Evolutionary conservation across 2,797 vertebrate genomes (phyloP).

Genomic region (Microctenopoma lineatum): DNA sequence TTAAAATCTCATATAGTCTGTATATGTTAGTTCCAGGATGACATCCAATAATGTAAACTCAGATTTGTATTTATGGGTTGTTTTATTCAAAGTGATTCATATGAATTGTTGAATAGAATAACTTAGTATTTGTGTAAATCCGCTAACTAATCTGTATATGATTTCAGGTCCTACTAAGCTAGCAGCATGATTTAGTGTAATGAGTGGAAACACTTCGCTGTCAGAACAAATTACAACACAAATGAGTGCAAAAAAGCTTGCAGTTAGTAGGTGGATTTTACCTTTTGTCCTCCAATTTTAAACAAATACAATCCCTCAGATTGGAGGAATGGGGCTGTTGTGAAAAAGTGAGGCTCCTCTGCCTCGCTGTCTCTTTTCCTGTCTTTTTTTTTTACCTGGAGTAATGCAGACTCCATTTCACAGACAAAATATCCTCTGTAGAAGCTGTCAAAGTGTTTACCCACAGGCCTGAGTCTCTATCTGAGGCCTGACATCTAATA

Average conservation of each 20-base stretch:
- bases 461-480: slow-evolving; percentile 84
- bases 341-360: slow-evolving; percentile 48
- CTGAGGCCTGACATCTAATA: slow-evolving; percentile 86
- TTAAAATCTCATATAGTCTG: slow-evolving; percentile 33
- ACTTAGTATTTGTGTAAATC: slow-evolving; percentile 8
- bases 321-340: slow-evolving; percentile 28
- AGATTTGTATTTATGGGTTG: slow-evolving; percentile 1
- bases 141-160: slow-evolving; percentile 10
- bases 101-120: slow-evolving; percentile 9
- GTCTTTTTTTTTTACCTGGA: slow-evolving; percentile 68
- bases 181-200: slow-evolving; percentile 7
- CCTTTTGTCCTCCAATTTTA: slow-evolving; percentile 23
- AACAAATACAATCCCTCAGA: slow-evolving; percentile 34
- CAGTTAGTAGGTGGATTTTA: slow-evolving; percentile 15
- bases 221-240: slow-evolving; percentile 21
- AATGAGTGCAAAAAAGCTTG: neutral
- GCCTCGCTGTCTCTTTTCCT: slow-evolving; percentile 50
- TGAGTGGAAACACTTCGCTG: slow-evolving; percentile 9
- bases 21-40: slow-evolving; percentile 10
- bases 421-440: slow-evolving; percentile 84
- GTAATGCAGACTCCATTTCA: slow-evolving; percentile 82
- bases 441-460: slow-evolving; percentile 85
- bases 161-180: slow-evolving; percentile 12
- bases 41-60: neutral
- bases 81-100: slow-evolving; percentile 1